Percentiles rank a stretch among this genome's conserved stretches.
Conservation (phyloP, 2,113 vertebrate species). For the Bujurquina vittata region DNA sequence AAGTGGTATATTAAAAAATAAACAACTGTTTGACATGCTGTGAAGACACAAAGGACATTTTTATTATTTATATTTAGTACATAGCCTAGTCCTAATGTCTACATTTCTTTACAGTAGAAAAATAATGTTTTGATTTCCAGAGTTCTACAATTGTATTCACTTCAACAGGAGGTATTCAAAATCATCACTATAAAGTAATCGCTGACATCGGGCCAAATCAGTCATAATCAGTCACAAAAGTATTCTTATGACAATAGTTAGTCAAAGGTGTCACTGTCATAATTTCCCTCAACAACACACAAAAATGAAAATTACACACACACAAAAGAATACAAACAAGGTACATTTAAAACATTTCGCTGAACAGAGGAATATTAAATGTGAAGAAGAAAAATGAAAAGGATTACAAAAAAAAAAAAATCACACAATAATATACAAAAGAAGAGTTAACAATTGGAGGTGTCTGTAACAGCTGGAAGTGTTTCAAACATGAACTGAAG, state of each 20-base stretch:
- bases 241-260: conserved; percentile 25
- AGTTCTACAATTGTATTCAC: conserved; percentile 51
- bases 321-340: conserved; percentile 52
- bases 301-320: conserved; percentile 46
- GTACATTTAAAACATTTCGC: conserved; percentile 56
- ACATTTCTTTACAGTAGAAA: conserved; percentile 73
- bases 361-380: conserved; percentile 45
- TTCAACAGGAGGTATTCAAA: conserved; percentile 52
- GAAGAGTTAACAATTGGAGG: conserved; percentile 30
- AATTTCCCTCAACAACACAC: conserved; percentile 50
- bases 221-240: conserved; percentile 43
- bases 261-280: conserved; percentile 38
- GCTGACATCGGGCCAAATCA: conserved; percentile 17
- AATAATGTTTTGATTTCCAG: conserved; percentile 70
- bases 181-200: conserved; percentile 53
- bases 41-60: conserved; percentile 39
- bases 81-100: conserved; percentile 35
- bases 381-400: conserved; percentile 38
- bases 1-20: neutral
- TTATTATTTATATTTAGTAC: conserved; percentile 36
- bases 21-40: conserved; percentile 20
- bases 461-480: conserved; percentile 42
- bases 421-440: conserved; percentile 54
- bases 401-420: conserved; percentile 52
- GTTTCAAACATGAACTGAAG: conserved; percentile 27